Evolutionary conservation across 37 sponge, comb jelly and placozoan genomes (phyloP).

Genomic region (Corticium candelabrum): DNA sequence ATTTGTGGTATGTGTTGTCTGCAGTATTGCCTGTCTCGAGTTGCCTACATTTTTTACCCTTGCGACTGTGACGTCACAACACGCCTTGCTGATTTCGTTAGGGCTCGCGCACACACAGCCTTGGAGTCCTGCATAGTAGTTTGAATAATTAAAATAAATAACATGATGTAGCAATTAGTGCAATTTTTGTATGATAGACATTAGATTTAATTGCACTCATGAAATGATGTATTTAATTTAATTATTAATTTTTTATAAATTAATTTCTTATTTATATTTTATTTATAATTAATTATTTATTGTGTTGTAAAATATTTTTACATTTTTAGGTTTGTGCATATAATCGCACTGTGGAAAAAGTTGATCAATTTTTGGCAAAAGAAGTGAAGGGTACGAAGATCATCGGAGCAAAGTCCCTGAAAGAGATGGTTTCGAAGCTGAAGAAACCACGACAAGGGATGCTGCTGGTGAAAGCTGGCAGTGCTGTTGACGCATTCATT

Average conservation of each 20-base stretch:
- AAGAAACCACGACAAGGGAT: constrained; percentile 92
- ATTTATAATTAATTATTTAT: no score
- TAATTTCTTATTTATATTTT: no score
- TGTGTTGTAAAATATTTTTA: no score
- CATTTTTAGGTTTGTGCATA: constrained; percentile 91
- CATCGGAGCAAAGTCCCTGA: constrained; percentile 66
- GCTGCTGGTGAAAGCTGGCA: constrained; percentile 94
- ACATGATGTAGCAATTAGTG: no score
- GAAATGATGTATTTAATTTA: no score
- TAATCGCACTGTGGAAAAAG: constrained; percentile 85
- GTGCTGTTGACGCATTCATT: constrained; percentile 89
- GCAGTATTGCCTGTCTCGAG: neutral
- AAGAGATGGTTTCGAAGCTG: constrained; percentile 81
- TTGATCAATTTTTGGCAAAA: constrained; percentile 74
- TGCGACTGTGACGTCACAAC: no score
- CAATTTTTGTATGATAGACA: no score
- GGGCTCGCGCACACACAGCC: no score
- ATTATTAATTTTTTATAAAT: no score
- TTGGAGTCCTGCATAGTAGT: constrained; percentile 76
- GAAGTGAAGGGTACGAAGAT: constrained; percentile 95
- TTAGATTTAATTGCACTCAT: no score
- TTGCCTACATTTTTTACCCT: no score
- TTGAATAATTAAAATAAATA: constrained; percentile 71
- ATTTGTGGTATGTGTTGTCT: constrained; percentile 49
- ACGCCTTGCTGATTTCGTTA: no score